A percentile compares a stretch with the other conserved stretches of the same genome.
These are phyloP conservation scores for Lepus timidus DNA, from an alignment of 2,113 vertebrate species.

Conservation along the genomic window DNA sequence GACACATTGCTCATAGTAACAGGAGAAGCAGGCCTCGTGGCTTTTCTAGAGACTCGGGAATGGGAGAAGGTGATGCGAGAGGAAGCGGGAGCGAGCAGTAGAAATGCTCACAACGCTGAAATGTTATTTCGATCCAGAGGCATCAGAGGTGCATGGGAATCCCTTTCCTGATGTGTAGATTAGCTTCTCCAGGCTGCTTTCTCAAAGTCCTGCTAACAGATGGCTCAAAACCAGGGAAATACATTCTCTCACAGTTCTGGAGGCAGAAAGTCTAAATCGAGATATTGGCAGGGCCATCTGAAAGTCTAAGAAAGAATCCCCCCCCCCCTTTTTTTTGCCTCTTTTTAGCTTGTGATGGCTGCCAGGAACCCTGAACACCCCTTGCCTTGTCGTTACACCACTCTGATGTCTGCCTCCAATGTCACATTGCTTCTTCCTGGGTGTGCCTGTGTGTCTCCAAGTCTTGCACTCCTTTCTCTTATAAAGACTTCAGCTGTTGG, in stretches of 20 bases:
- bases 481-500: not conserved
- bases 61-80: not conserved
- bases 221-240: too few relatives aligned
- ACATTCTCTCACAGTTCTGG: too few relatives aligned
- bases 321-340: not conserved
- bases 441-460: not conserved
- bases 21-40: not conserved
- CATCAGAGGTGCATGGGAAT: not conserved
- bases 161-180: not conserved
- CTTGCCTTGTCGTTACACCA: not conserved
- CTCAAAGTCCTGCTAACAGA: not conserved
- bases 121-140: not conserved
- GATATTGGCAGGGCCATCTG: not conserved
- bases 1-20: not conserved
- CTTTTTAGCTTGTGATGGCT: not conserved
- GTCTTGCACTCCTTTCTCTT: not conserved
- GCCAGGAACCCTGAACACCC: not conserved
- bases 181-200: not conserved
- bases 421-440: not conserved
- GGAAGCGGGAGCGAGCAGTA: not conserved
- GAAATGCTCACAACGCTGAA: not conserved
- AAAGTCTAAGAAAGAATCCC: not conserved
- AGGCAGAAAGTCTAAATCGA: too few relatives aligned
- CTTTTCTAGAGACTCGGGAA: not conserved
- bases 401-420: not conserved